phyloP scores from a whole-genome alignment of 2,888 invertebrate genomes.

The Harmothoe impar region DNA sequence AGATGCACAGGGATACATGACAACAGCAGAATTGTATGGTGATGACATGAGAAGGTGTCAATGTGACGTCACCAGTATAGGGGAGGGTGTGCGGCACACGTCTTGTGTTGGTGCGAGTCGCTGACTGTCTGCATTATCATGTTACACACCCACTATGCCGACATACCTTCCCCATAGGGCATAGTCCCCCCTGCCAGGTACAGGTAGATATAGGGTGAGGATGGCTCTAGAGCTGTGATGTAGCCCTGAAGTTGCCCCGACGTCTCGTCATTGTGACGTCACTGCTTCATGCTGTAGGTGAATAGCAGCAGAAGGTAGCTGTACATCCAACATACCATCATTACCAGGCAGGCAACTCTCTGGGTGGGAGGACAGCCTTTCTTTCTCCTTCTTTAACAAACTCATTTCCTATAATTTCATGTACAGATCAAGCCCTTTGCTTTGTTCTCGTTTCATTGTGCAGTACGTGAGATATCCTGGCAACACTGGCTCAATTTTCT shows the following conservation, averaged over 20 bases:
- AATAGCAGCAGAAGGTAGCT: background rate
- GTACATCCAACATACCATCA: background rate
- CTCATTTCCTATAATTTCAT: constrained; percentile 15
- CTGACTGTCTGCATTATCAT: background rate
- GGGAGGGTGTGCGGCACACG: background rate
- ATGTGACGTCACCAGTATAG: background rate
- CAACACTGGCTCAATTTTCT: constrained; percentile 31
- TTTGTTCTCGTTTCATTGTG: background rate
- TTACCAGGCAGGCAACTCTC: background rate
- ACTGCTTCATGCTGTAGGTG: background rate
- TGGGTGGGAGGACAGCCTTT: background rate
- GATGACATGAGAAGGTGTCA: background rate
- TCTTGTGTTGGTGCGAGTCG: background rate
- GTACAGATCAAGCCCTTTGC: too few species aligned
- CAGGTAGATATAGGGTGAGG: background rate
- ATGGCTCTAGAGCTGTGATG: background rate
- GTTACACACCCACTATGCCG: background rate
- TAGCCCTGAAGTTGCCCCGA: background rate
- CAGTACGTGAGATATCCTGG: constrained; percentile 12
- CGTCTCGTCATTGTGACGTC: background rate
- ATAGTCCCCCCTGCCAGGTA: background rate
- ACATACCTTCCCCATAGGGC: background rate
- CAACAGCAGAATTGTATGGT: background rate
- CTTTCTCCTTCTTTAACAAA: background rate
- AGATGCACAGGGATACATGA: too few species aligned